These are phyloP conservation scores for Cladopsammia gracilis DNA, from an alignment of 64 coral and sea anemone species.

Conservation along the genomic window DNA sequence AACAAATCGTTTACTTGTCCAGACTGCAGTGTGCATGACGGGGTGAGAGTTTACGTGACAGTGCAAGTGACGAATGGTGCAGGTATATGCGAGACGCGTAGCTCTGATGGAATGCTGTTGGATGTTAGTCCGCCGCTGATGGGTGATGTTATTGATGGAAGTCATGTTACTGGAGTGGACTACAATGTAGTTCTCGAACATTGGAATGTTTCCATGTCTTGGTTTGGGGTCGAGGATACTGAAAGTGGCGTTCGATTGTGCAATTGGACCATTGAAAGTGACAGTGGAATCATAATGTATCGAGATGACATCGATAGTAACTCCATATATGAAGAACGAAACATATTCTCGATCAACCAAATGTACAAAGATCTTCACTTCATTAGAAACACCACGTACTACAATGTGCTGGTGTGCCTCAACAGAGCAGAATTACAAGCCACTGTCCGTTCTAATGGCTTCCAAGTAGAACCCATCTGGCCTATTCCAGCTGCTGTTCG, in stretches of 20 bases:
- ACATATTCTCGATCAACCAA: neutral
- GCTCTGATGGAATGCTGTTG: slow-evolving; percentile 66
- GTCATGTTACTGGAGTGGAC: slow-evolving; percentile 38
- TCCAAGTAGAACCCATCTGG: slow-evolving; percentile 55
- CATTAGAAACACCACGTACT: slow-evolving; percentile 39
- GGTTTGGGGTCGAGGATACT: slow-evolving; percentile 65
- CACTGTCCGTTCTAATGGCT: slow-evolving; percentile 55
- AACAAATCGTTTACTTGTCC: slow-evolving; percentile 35
- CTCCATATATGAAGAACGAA: slow-evolving; percentile 14
- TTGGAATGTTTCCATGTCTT: slow-evolving; percentile 63
- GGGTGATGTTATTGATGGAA: slow-evolving; percentile 61
- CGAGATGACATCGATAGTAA: neutral
- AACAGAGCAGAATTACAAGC: slow-evolving; percentile 45
- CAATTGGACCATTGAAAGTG: slow-evolving; percentile 57
- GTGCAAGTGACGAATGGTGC: slow-evolving; percentile 76
- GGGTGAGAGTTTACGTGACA: slow-evolving; percentile 60
- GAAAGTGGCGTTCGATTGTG: slow-evolving; percentile 66
- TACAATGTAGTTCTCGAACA: slow-evolving; percentile 34
- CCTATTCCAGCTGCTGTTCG: slow-evolving; percentile 48
- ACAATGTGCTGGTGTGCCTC: slow-evolving; percentile 56
- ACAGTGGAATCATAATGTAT: neutral
- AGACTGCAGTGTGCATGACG: slow-evolving; percentile 28
- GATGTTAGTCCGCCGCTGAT: slow-evolving; percentile 64
- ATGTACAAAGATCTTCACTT: slow-evolving; percentile 31
- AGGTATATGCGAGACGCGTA: slow-evolving; percentile 49